Evolutionary conservation across 2,888 invertebrate genomes (phyloP).

Genomic region (Spilarctia lutea): DNA sequence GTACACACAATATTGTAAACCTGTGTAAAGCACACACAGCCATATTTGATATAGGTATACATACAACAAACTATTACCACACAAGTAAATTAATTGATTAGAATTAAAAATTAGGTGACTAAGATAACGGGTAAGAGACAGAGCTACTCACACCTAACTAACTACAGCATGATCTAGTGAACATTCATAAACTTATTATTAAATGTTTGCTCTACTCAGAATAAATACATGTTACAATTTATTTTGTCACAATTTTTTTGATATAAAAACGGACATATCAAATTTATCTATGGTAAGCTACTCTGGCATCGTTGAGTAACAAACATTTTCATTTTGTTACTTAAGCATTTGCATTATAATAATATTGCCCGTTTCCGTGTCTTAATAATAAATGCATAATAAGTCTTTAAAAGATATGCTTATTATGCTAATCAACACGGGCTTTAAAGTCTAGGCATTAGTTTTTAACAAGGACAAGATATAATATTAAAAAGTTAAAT

Average conservation of each 20-base stretch:
- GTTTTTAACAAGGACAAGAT: background rate
- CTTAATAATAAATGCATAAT: background rate
- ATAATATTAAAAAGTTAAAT: background rate
- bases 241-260: too few relatives aligned
- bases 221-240: too few relatives aligned
- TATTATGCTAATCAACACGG: background rate
- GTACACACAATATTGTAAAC: slow-evolving; percentile 28
- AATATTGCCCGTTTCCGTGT: background rate
- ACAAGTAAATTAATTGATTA: background rate
- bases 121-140: background rate
- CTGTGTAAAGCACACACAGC: background rate
- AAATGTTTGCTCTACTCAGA: too few relatives aligned
- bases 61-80: too few relatives aligned
- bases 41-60: background rate
- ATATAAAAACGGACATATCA: too few relatives aligned
- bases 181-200: background rate
- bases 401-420: background rate
- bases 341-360: too few relatives aligned
- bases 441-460: background rate
- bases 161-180: background rate
- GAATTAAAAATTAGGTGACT: background rate
- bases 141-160: background rate
- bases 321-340: too few relatives aligned
- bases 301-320: background rate
- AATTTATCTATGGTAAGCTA: too few relatives aligned